A percentile compares a stretch with the other conserved stretches of the same genome.
phyloP scores from a whole-genome alignment of 2,797 vertebrate species.

The Eospalax fontanierii region DNA sequence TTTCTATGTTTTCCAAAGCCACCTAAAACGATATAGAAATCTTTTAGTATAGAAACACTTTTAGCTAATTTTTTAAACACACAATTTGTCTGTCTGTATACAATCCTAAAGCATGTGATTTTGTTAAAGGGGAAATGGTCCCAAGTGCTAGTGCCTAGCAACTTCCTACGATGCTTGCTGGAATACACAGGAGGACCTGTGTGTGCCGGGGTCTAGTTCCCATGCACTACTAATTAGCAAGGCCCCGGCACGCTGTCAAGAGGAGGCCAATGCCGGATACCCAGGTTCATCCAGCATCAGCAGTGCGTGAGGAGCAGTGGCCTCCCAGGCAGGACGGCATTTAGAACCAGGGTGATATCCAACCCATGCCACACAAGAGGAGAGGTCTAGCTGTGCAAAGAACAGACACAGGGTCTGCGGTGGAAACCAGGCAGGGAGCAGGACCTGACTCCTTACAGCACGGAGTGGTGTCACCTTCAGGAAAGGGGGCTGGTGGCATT shows the following conservation, averaged over 20 bases:
- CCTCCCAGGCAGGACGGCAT: neutral
- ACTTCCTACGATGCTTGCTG: slow-evolving; percentile 11
- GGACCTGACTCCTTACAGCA: neutral
- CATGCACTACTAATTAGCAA: neutral
- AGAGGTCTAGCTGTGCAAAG: neutral
- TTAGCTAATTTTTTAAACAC: slow-evolving; percentile 42
- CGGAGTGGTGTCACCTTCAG: neutral
- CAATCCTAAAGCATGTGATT: neutral
- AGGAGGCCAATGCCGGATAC: neutral
- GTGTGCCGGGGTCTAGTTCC: neutral
- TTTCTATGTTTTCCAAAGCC: slow-evolving; percentile 12
- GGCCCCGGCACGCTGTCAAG: neutral
- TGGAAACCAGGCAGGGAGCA: slow-evolving; percentile 2
- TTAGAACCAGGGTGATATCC: neutral
- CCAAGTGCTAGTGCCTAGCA: neutral
- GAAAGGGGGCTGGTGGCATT: neutral
- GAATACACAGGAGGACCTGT: slow-evolving; percentile 12
- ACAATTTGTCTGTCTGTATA: slow-evolving; percentile 20
- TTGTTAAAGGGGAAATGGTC: neutral
- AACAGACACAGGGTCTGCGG: neutral
- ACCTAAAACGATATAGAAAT: neutral
- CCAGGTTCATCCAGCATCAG: neutral
- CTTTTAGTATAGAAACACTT: neutral
- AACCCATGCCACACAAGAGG: neutral
- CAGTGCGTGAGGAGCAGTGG: no score